A percentile compares a stretch with the other conserved stretches of the same genome.
phyloP scores from a whole-genome alignment of 2,113 vertebrate genomes.

The Holacanthus passer region DNA sequence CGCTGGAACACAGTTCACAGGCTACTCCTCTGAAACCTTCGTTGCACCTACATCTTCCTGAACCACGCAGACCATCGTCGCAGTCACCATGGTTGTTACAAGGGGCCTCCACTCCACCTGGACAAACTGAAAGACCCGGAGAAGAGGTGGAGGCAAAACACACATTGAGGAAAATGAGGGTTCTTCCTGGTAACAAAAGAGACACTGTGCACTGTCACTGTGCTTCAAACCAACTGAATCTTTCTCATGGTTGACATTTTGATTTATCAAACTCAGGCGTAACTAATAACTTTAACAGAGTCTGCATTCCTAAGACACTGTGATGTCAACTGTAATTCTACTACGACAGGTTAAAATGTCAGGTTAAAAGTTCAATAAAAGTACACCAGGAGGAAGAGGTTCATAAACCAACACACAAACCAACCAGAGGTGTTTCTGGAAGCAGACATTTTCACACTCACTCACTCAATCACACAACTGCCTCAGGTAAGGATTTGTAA shows the following conservation, averaged over 20 bases:
- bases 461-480: background rate
- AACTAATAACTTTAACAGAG: background rate
- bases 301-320: background rate
- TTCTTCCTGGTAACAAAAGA: background rate
- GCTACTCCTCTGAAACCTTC: slow-evolving; percentile 86
- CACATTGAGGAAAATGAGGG: background rate
- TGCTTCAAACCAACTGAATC: background rate
- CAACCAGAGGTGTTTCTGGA: background rate
- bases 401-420: no score
- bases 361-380: background rate
- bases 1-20: slow-evolving; percentile 86
- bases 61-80: slow-evolving; percentile 81
- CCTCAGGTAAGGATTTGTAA: background rate
- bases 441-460: background rate
- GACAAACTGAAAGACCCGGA: slow-evolving; percentile 84
- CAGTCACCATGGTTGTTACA: slow-evolving; percentile 88
- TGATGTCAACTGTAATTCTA: background rate
- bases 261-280: background rate
- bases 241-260: background rate
- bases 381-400: background rate
- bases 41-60: slow-evolving; percentile 86
- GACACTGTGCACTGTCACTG: background rate
- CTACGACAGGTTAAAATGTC: background rate
- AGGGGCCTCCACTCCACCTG: slow-evolving; percentile 88
- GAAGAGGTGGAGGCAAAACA: background rate